Conservation (phyloP, 2,113 vertebrate species). For the Holacanthus passer region DNA sequence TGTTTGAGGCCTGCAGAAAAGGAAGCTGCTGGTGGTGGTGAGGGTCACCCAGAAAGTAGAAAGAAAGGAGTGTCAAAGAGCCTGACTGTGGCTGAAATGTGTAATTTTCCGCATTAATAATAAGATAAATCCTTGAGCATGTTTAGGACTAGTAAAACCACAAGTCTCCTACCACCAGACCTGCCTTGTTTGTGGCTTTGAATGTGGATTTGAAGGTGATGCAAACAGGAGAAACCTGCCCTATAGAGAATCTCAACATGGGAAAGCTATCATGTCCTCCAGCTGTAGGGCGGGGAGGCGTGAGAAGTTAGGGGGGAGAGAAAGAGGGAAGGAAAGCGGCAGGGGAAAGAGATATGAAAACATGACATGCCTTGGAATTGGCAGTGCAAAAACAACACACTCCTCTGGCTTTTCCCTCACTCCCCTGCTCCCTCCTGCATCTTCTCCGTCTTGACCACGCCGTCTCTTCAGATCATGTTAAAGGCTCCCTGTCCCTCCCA, state of each 20-base stretch:
- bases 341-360: constrained; percentile 77
- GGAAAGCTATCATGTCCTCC: constrained; percentile 78
- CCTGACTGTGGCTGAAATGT: neutral
- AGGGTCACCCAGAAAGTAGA: constrained; percentile 29
- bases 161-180: neutral
- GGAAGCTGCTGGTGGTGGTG: constrained; percentile 22
- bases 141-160: neutral
- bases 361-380: constrained; percentile 78
- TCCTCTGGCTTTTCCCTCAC: constrained; percentile 57
- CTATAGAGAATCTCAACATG: constrained; percentile 71
- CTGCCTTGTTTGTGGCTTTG: neutral
- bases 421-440: constrained; percentile 51
- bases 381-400: constrained; percentile 75
- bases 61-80: constrained; percentile 8
- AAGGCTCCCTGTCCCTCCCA: constrained; percentile 55
- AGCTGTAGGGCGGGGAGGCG: constrained; percentile 78
- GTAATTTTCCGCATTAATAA: constrained; percentile 10
- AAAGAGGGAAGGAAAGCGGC: constrained; percentile 52
- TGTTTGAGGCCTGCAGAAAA: constrained; percentile 52
- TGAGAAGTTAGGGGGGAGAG: constrained; percentile 60
- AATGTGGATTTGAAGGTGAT: constrained; percentile 32
- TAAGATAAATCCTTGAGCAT: neutral
- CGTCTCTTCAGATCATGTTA: constrained; percentile 57
- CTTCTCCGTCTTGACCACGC: constrained; percentile 33
- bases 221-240: constrained; percentile 71